Conservation (phyloP, 2,888 invertebrate species). For the Chaitophorus viminalis region DNA sequence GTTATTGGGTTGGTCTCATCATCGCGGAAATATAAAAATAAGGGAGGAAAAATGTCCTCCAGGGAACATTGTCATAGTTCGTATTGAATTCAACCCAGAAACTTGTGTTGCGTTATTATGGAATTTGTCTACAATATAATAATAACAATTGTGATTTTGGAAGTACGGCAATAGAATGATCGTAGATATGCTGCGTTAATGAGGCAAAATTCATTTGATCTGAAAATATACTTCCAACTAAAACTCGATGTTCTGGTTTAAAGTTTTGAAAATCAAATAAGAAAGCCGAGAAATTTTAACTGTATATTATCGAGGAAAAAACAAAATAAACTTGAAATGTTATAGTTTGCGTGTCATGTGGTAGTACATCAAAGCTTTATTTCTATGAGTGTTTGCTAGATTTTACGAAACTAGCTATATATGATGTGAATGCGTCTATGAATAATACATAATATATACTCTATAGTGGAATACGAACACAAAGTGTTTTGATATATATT, state of each 20-base stretch:
- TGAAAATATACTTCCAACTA: background rate
- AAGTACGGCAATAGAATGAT: no score
- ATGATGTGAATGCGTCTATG: conserved; percentile 42
- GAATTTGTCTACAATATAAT: no score
- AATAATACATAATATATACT: conserved; percentile 28
- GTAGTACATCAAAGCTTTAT: conserved; percentile 41
- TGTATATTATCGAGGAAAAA: conserved; percentile 2
- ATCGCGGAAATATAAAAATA: no score
- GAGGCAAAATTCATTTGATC: background rate
- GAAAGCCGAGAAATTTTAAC: background rate
- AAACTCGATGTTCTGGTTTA: background rate
- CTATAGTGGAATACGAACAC: background rate
- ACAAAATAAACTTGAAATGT: conserved; percentile 5
- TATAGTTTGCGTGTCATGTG: background rate
- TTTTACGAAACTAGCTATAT: conserved; percentile 23
- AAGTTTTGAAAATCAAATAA: background rate
- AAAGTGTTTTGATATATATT: conserved; percentile 7
- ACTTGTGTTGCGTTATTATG: no score
- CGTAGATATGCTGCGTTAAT: background rate
- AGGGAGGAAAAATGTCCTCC: no score
- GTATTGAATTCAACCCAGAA: no score
- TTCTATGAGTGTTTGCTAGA: conserved; percentile 28
- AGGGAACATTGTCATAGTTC: no score
- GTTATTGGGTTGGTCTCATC: no score
- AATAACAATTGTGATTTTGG: no score